Evolutionary conservation across 2,113 vertebrate genomes (phyloP).

Genomic region (Anseranas semipalmata): DNA sequence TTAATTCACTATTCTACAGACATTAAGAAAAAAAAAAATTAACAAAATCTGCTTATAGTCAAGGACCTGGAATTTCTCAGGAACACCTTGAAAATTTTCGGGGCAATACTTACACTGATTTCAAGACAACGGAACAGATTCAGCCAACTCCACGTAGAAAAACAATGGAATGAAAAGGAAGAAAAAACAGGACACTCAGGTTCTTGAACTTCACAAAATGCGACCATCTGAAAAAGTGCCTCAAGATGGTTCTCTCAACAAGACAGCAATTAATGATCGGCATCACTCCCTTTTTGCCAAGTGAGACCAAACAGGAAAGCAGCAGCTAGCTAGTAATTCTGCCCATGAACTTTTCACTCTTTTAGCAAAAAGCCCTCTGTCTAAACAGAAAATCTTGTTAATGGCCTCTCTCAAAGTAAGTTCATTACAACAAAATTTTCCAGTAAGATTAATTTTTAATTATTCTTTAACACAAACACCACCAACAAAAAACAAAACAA

Average conservation of each 20-base stretch:
- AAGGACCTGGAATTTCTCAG: not conserved
- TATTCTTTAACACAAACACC: not conserved
- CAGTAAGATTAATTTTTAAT: not conserved
- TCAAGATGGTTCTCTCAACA: not conserved
- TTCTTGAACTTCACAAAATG: not conserved
- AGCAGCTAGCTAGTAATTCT: not conserved
- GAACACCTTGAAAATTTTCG: not conserved
- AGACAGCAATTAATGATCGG: not conserved
- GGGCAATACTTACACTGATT: not conserved
- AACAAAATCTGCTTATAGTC: not conserved
- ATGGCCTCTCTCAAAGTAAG: not conserved
- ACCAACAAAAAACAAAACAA: too few species aligned
- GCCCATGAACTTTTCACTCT: not conserved
- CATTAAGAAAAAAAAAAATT: not conserved
- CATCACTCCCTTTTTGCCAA: not conserved
- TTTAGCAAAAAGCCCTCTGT: not conserved
- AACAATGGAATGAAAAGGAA: not conserved
- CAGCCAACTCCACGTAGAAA: not conserved
- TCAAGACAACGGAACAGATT: not conserved
- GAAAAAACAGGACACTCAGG: not conserved
- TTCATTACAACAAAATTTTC: not conserved
- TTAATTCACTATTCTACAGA: not conserved
- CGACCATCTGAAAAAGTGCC: not conserved
- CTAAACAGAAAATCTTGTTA: not conserved
- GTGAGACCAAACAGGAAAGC: not conserved